Conservation (phyloP, 2,113 vertebrate genomes). For the Plectropomus leopardus region DNA sequence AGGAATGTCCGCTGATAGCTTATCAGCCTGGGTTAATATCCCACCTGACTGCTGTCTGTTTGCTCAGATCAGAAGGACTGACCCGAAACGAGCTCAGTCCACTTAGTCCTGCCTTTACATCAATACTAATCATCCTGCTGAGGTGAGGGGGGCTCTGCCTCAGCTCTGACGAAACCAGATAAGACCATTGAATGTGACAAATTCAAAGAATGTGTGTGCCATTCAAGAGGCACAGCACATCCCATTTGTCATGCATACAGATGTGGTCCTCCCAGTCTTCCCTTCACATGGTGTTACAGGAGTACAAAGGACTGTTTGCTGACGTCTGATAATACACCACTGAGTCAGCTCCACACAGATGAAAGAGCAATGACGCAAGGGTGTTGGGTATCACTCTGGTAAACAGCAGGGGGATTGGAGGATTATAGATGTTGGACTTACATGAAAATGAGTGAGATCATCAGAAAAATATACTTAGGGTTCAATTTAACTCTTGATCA, state of each 20-base stretch:
- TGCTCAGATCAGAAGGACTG: slow-evolving; percentile 39
- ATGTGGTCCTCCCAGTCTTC: not conserved
- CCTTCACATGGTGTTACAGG: not conserved
- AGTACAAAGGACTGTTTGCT: slow-evolving; percentile 56
- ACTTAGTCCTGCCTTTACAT: slow-evolving; percentile 4
- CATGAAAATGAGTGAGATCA: slow-evolving; percentile 30
- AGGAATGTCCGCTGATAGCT: slow-evolving; percentile 69
- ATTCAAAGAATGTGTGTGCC: not conserved
- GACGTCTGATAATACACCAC: slow-evolving; percentile 41
- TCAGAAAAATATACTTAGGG: slow-evolving; percentile 5
- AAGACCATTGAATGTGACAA: not conserved
- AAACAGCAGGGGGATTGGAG: slow-evolving; percentile 36
- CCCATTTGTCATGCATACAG: not conserved
- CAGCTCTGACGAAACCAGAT: slow-evolving; percentile 9
- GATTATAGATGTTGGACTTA: not conserved
- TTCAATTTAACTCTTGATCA: slow-evolving; percentile 15
- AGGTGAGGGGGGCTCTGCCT: not conserved
- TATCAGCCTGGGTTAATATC: slow-evolving; percentile 69
- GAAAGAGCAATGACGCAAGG: slow-evolving; percentile 65
- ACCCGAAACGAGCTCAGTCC: not conserved
- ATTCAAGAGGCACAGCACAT: not conserved
- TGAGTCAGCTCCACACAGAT: slow-evolving; percentile 51
- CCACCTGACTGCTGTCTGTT: slow-evolving; percentile 57
- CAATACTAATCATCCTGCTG: slow-evolving; percentile 4
- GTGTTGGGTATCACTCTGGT: slow-evolving; percentile 49